Base-by-base conservation (phyloP, 2,113 vertebrate species). In the Crotalus tigris region DNA sequence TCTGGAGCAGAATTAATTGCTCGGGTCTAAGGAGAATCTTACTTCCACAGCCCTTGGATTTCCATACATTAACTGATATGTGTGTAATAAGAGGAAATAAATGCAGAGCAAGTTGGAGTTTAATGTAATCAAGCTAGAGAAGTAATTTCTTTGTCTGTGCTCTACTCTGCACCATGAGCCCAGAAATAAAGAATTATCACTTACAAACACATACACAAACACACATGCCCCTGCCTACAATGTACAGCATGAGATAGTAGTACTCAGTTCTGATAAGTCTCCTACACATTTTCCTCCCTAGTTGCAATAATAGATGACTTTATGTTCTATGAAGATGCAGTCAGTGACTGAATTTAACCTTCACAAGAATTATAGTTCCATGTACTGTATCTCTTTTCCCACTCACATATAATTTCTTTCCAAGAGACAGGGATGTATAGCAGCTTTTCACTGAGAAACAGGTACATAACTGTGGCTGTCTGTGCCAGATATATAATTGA, bases 301-400 rank as follows among this genome's bases (percentile, higher is more conserved):
- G 97, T 96, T 86, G 33, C 92, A 96, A 94, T 92, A 95, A 94
- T 94, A 96, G 94, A 95, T 97, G 95, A 95, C 33, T 49, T 91
- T 95, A 96, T 97, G 97, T 97, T 94, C 95, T 95, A 92, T 98
- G 97, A 95, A 93, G 94, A 95, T 90, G 94, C 95, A 97, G 96
- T 97, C 97, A 96, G 95, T 19, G 94, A 95, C 95, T 94, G 55
- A 81, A 81, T 94, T 53, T 98, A 96, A 98, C 97, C 97, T 97
- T 97, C 96, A 94, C 93, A 91, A 96, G 95, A 97, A 97, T 96
- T 96, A 97, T 95, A 94, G 92, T 95, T 94, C 94, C 93, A 95
- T 94, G 95, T 90, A 49, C 93, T 94, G 95, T 91, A 49, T 93
- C 94, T 89, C 2, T n/a, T 91, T 51, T 87, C 26, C 29, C 7